Evolutionary conservation across 1,140 invertebrate species (phyloP).

Genomic region (Ctenoplectra terminalis): DNA sequence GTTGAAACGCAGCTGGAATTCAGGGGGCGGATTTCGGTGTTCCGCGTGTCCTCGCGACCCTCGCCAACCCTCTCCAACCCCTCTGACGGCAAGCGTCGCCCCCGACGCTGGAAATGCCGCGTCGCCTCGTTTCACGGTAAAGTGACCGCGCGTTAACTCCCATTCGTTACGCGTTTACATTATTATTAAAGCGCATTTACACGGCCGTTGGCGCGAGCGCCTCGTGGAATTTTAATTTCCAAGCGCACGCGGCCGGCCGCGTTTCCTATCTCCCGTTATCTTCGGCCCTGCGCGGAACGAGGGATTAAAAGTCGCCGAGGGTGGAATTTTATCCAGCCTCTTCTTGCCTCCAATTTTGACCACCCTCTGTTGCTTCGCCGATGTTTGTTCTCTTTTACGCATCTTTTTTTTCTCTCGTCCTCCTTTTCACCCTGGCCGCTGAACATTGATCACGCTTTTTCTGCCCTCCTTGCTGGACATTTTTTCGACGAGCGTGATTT

Average conservation of each 20-base stretch:
- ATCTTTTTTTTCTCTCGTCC: no score
- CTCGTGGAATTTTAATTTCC: constrained; percentile 76
- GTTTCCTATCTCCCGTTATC: not conserved
- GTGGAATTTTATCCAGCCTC: not conserved
- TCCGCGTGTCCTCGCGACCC: constrained; percentile 12
- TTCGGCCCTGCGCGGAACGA: no score
- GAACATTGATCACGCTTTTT: no score
- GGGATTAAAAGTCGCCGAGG: constrained; percentile 9
- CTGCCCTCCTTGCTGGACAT: no score
- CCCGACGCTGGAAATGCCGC: no score
- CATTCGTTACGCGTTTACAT: constrained; percentile 75
- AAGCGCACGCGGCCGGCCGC: no score
- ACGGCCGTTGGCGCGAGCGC: constrained; percentile 67
- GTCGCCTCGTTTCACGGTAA: constrained; percentile 74
- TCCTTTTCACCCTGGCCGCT: no score
- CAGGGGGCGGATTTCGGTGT: constrained; percentile 19
- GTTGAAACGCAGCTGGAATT: constrained; percentile 42
- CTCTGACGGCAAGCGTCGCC: no score
- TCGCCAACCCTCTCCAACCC: not conserved
- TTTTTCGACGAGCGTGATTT: no score
- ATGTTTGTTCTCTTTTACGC: no score
- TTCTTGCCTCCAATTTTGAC: not conserved
- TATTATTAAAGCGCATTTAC: constrained; percentile 79
- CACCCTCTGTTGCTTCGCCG: no score
- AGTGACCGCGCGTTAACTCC: constrained; percentile 74